Percentiles rank a stretch among this genome's conserved stretches.
These are phyloP conservation scores for Venustoraphidia nigricollis DNA, from an alignment of 2,888 invertebrate species.

Conservation along the genomic window DNA sequence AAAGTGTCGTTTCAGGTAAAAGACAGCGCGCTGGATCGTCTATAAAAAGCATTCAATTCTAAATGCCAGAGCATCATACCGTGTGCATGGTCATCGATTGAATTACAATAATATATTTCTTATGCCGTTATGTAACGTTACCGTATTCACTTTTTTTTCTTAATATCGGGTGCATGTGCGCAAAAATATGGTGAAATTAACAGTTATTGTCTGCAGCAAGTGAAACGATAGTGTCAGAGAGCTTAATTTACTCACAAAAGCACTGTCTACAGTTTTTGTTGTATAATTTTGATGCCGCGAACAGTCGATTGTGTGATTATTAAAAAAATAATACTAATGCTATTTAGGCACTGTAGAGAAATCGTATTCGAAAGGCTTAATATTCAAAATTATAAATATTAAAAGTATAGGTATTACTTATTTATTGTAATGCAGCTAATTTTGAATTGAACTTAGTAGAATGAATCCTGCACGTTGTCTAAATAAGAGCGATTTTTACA, in stretches of 20 bases:
- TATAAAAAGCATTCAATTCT: background rate
- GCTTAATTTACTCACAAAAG: constrained; percentile 5
- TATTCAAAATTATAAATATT: constrained; percentile 28
- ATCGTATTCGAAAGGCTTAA: constrained; percentile 10
- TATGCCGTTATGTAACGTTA: background rate
- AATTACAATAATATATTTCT: too few species aligned
- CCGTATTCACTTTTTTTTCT: background rate
- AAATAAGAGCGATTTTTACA: background rate
- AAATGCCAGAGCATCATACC: background rate
- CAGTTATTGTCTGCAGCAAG: constrained; percentile 54
- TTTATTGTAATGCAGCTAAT: constrained; percentile 33
- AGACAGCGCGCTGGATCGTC: constrained; percentile 3
- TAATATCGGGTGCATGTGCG: constrained; percentile 28
- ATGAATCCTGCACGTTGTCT: constrained; percentile 12
- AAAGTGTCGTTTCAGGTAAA: constrained; percentile 8
- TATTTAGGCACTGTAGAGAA: too few species aligned
- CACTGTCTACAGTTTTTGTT: too few species aligned
- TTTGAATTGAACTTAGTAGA: constrained; percentile 11
- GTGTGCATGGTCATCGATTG: background rate
- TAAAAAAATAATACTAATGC: too few species aligned
- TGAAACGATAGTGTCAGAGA: constrained; percentile 18
- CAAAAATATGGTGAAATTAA: constrained; percentile 18
- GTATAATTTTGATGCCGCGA: too few species aligned
- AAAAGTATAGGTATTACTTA: constrained; percentile 20
- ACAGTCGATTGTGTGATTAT: too few species aligned